Percentiles rank a stretch among this genome's conserved stretches.
These are phyloP conservation scores for Nomada ruficornis DNA, from an alignment of 2,888 invertebrate genomes.

Conservation along the genomic window DNA sequence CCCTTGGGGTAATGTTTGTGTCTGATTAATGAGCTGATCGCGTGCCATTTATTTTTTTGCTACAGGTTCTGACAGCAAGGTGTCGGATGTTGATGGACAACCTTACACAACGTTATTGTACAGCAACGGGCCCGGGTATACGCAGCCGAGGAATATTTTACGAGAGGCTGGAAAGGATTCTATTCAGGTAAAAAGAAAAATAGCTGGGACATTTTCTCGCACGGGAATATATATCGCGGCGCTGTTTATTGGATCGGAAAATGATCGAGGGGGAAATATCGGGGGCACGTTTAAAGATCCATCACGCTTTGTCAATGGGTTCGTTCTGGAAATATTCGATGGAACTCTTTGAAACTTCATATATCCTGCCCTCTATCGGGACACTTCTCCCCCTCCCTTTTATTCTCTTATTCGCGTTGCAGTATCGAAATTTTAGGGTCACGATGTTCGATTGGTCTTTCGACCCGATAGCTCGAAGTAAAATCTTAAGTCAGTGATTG, in stretches of 20 bases:
- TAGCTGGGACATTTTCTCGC: slow-evolving; percentile 32
- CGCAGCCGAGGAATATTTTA: slow-evolving; percentile 87
- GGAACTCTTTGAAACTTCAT: slow-evolving; percentile 60
- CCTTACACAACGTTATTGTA: slow-evolving; percentile 91
- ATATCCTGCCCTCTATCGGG: slow-evolving; percentile 30
- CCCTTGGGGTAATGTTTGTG: slow-evolving; percentile 13
- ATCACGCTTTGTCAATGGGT: slow-evolving; percentile 60
- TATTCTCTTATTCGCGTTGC: neutral
- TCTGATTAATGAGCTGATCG: slow-evolving; percentile 47
- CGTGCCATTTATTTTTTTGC: slow-evolving; percentile 28
- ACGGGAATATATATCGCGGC: slow-evolving; percentile 44
- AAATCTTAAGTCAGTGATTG: neutral
- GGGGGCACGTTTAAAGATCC: slow-evolving; percentile 66
- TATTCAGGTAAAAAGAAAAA: slow-evolving; percentile 75
- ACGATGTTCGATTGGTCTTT: slow-evolving; percentile 27
- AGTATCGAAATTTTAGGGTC: slow-evolving; percentile 14
- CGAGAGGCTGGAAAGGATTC: slow-evolving; percentile 83
- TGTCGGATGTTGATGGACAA: slow-evolving; percentile 90
- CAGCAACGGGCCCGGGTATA: slow-evolving; percentile 91
- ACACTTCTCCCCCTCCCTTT: neutral
- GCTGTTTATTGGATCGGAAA: slow-evolving; percentile 68
- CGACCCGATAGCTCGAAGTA: slow-evolving; percentile 37
- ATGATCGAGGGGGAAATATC: slow-evolving; percentile 66
- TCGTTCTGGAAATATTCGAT: slow-evolving; percentile 63
- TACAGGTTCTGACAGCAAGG: slow-evolving; percentile 90